These are phyloP conservation scores for Gymnosoma rotundatum DNA, from an alignment of 2,888 invertebrate genomes.

Conservation along the genomic window DNA sequence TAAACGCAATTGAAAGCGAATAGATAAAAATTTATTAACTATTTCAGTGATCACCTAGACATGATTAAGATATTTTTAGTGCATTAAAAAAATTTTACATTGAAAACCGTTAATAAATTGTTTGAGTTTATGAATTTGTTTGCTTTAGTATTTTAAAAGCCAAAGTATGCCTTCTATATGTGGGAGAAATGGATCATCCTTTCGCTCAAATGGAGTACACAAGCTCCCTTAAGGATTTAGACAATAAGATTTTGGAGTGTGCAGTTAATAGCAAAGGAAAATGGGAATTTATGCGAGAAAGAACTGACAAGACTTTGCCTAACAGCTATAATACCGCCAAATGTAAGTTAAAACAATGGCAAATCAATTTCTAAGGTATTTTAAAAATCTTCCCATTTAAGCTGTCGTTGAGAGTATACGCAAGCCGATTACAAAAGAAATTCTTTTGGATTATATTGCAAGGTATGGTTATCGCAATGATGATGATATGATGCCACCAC, in stretches of 20 bases:
- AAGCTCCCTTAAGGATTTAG: slow-evolving; percentile 86
- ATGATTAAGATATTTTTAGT: too few species aligned
- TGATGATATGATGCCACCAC: slow-evolving; percentile 88
- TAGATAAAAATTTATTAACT: too few species aligned
- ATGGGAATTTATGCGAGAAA: slow-evolving; percentile 97
- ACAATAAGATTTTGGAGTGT: slow-evolving; percentile 98
- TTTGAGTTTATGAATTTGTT: neutral
- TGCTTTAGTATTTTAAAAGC: slow-evolving; percentile 85
- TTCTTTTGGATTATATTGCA: slow-evolving; percentile 89
- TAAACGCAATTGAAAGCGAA: too few species aligned
- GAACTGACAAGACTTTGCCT: slow-evolving; percentile 98
- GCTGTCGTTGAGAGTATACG: slow-evolving; percentile 92
- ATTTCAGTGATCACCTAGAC: neutral
- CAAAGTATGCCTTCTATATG: slow-evolving; percentile 90
- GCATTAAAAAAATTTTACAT: neutral
- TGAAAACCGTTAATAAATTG: neutral
- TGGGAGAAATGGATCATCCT: slow-evolving; percentile 87
- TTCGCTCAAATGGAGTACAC: slow-evolving; percentile 90
- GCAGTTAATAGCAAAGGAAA: slow-evolving; percentile 87
- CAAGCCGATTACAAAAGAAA: slow-evolving; percentile 92
- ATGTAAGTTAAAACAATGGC: slow-evolving; percentile 56
- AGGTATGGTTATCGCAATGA: slow-evolving; percentile 86
- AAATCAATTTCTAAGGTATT: neutral
- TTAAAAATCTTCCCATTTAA: slow-evolving; percentile 79
- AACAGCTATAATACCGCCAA: slow-evolving; percentile 93